Evolutionary conservation across 2,797 vertebrate genomes (phyloP).

Genomic region (Simalia tracyae): DNA sequence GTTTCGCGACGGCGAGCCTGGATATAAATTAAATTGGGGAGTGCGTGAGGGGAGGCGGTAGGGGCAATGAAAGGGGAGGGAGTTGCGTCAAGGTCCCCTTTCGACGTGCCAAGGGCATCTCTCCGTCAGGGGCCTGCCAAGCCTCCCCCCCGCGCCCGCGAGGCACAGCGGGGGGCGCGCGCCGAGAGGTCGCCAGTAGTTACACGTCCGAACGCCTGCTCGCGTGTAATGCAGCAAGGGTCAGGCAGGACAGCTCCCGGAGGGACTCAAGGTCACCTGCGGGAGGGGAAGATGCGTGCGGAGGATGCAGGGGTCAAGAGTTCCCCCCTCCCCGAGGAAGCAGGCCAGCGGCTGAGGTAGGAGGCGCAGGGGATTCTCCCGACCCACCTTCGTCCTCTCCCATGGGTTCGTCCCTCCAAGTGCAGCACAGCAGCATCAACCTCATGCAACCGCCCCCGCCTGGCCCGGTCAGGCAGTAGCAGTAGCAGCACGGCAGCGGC

Average conservation of each 20-base stretch:
- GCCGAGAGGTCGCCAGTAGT: background rate
- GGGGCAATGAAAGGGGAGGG: background rate
- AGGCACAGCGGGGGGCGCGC: background rate
- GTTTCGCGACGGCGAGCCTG: background rate
- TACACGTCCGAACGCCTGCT: background rate
- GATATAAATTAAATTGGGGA: background rate
- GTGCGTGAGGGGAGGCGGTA: background rate
- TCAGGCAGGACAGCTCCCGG: background rate
- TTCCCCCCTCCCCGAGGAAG: background rate
- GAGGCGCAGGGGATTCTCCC: background rate
- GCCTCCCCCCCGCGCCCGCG: background rate
- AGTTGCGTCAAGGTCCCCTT: background rate
- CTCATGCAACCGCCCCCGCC: slow-evolving; percentile 83
- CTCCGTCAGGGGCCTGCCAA: background rate
- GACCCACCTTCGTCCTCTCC: slow-evolving; percentile 93
- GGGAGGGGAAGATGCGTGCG: no score
- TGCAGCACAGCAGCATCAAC: slow-evolving; percentile 97
- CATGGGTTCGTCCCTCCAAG: slow-evolving; percentile 97
- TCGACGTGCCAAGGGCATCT: background rate
- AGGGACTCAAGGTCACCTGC: slow-evolving; percentile 14
- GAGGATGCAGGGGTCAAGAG: no score
- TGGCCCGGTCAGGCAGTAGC: slow-evolving; percentile 48
- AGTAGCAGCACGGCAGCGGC: slow-evolving; percentile 5
- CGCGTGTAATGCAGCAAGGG: background rate
- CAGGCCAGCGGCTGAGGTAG: background rate